A percentile compares a stretch with the other conserved stretches of the same genome.
These are phyloP conservation scores for Mustelus asterias DNA, from an alignment of 2,113 vertebrate species.

Conservation along the genomic window DNA sequence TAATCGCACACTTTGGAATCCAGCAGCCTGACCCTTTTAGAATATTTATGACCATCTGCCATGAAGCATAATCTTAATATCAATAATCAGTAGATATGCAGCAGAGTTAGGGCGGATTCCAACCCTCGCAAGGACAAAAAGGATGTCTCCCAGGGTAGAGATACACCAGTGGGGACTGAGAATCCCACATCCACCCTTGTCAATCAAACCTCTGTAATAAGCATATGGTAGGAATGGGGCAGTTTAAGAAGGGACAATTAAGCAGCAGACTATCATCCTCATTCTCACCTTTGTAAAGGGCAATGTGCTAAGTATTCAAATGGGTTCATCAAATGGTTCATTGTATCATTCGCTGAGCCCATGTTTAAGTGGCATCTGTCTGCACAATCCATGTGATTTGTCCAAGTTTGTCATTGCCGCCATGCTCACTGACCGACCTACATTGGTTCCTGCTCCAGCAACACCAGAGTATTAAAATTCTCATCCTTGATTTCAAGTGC, in stretches of 20 bases:
- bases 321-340: not conserved
- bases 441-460: not conserved
- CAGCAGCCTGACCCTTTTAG: not conserved
- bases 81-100: not conserved
- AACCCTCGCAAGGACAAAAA: not conserved
- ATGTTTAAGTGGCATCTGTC: not conserved
- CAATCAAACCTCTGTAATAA: not conserved
- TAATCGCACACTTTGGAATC: not conserved
- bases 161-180: not conserved
- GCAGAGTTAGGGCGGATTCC: not conserved
- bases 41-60: conserved; percentile 28
- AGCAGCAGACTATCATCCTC: not conserved
- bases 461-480: not conserved
- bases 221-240: not conserved
- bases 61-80: conserved; percentile 9
- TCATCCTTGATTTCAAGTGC: not conserved
- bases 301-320: not conserved
- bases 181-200: not conserved
- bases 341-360: not conserved
- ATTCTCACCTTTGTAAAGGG: not conserved
- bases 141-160: not conserved
- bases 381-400: not conserved
- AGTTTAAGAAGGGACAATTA: not conserved
- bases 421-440: not conserved
- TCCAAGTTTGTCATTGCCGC: not conserved